phyloP scores from a whole-genome alignment of 64 coral and sea anemone genomes.

The Porites australiensis region DNA sequence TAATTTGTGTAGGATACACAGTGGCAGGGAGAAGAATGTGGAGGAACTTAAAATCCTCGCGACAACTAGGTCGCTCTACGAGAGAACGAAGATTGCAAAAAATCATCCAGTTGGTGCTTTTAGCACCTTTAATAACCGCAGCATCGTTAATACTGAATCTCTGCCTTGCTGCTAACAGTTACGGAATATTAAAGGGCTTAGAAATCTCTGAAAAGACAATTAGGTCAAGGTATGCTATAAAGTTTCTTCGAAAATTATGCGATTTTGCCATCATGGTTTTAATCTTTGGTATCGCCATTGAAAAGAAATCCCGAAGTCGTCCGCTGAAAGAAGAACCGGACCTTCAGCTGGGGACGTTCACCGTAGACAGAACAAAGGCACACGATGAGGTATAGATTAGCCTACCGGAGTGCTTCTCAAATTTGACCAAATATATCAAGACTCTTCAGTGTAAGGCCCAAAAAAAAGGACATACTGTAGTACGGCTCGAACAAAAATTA shows the following conservation, averaged over 20 bases:
- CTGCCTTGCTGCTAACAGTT: neutral
- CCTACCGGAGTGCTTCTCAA: too few relatives aligned
- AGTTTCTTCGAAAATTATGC: neutral
- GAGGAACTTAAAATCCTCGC: constrained; percentile 42
- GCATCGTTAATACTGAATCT: constrained; percentile 9
- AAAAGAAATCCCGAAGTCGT: neutral
- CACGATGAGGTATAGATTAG: neutral
- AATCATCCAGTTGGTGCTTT: neutral
- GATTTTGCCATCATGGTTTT: constrained; percentile 4
- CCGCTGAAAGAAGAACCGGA: neutral
- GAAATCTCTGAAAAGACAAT: neutral
- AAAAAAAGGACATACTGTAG: too few relatives aligned
- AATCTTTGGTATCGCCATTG: constrained; percentile 23
- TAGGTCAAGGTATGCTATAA: neutral
- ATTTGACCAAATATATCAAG: too few relatives aligned
- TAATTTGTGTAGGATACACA: constrained; percentile 1
- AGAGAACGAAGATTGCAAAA: neutral
- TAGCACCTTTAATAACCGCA: neutral
- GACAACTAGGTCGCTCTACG: neutral
- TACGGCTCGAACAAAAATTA: too few relatives aligned
- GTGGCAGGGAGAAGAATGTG: constrained; percentile 16
- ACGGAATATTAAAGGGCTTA: neutral
- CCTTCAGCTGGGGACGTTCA: neutral
- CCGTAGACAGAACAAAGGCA: neutral
- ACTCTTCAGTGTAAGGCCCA: too few relatives aligned